A percentile compares a stretch with the other conserved stretches of the same genome.
Conservation (phyloP, 2,113 vertebrate genomes). For the Cynocephalus volans region DNA sequence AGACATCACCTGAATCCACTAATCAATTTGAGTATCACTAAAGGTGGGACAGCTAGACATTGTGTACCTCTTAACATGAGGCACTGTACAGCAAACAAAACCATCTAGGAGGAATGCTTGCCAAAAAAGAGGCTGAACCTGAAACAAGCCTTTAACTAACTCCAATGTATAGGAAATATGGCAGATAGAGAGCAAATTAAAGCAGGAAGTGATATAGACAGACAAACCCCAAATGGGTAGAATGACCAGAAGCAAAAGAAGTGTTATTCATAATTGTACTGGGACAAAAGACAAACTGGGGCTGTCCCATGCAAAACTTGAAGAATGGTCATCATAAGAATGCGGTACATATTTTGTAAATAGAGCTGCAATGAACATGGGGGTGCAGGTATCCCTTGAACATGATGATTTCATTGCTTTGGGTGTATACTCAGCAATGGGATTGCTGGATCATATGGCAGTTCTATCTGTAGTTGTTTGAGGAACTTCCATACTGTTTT, state of each 20-base stretch:
- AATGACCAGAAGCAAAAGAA: neutral
- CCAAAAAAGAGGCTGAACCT: neutral
- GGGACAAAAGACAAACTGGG: neutral
- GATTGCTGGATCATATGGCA: no score
- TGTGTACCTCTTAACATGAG: no score
- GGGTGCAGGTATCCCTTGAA: no score
- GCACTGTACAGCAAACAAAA: neutral
- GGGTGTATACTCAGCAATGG: no score
- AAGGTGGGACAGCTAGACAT: neutral
- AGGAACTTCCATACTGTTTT: no score
- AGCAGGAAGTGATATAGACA: neutral
- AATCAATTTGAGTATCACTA: neutral
- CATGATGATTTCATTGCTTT: no score
- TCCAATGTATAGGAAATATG: neutral
- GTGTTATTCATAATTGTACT: neutral
- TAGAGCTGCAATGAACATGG: no score
- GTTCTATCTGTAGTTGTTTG: no score
- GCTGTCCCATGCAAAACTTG: neutral
- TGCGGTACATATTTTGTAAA: no score
- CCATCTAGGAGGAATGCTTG: neutral
- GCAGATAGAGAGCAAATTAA: neutral
- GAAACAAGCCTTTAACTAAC: neutral
- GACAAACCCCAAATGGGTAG: neutral
- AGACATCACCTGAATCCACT: neutral
- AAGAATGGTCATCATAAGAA: neutral